phyloP scores from a whole-genome alignment of 37 sponge, comb jelly and placozoan species.

The Cliona cf. orientalis region DNA sequence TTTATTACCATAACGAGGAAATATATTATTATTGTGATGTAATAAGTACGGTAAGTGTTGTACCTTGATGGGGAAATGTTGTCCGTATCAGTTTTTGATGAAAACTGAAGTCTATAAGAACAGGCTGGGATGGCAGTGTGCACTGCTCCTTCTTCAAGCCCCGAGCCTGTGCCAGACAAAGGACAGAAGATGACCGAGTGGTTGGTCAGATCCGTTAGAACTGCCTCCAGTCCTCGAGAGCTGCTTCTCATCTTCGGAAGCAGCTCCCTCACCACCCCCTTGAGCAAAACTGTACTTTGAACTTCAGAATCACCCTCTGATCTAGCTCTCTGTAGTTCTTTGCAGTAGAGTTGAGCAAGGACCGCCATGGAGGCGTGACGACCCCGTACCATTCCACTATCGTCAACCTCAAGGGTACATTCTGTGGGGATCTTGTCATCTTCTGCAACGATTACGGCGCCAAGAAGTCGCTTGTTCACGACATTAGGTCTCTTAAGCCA shows the following conservation, averaged over 20 bases:
- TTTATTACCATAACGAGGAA: no score
- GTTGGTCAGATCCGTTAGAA: not conserved
- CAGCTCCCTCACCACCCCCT: conserved; percentile 34
- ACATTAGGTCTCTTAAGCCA: conserved; percentile 92
- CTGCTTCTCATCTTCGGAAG: not conserved
- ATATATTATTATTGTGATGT: no score
- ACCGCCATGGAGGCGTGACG: no score
- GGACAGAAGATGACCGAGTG: no score
- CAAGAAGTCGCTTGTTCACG: conserved; percentile 74
- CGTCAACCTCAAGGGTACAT: no score
- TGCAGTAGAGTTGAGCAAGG: no score
- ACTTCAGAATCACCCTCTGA: not conserved
- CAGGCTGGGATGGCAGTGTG: not conserved
- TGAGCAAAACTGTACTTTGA: not conserved
- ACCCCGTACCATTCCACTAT: no score
- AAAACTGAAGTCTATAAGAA: not conserved
- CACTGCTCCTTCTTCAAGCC: not conserved
- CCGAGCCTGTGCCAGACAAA: no score
- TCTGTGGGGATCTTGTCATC: not conserved
- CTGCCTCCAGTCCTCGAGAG: not conserved
- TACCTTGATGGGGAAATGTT: conserved; percentile 6
- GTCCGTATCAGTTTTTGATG: no score
- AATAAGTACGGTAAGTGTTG: not conserved
- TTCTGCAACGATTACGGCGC: conserved; percentile 55
- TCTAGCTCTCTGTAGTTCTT: not conserved